These are phyloP conservation scores for Himalopsyche tibetana DNA, from an alignment of 2,888 invertebrate genomes.

Conservation along the genomic window DNA sequence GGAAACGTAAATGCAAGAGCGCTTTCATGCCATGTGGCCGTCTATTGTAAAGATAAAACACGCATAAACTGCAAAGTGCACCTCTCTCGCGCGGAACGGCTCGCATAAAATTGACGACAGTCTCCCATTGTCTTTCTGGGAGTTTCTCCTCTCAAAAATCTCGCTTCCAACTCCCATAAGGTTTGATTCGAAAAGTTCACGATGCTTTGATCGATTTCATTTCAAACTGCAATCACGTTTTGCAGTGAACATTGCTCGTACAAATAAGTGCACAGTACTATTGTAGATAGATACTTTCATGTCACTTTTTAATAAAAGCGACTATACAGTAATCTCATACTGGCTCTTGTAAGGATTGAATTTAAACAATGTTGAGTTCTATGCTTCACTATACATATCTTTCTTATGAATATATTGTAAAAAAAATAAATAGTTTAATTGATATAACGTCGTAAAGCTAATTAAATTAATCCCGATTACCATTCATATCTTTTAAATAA, in stretches of 20 bases:
- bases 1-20: background rate
- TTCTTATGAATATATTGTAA: no score
- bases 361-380: background rate
- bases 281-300: background rate
- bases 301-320: constrained; percentile 2
- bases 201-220: constrained; percentile 38
- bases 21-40: constrained; percentile 45
- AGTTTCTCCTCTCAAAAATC: constrained; percentile 49
- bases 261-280: constrained; percentile 14
- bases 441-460: no score
- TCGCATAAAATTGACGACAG: constrained; percentile 62
- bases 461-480: no score
- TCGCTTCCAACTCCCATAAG: constrained; percentile 41
- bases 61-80: constrained; percentile 60
- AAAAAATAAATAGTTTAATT: no score
- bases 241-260: constrained; percentile 3
- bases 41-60: constrained; percentile 59
- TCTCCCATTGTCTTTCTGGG: constrained; percentile 48
- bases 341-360: background rate
- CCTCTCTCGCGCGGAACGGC: constrained; percentile 54
- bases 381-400: no score
- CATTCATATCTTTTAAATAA: no score
- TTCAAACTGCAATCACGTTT: constrained; percentile 34
- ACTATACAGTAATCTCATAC: background rate
- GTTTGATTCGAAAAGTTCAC: constrained; percentile 50